Conservation (phyloP, 2,797 vertebrate genomes). For the Poecilia picta region DNA sequence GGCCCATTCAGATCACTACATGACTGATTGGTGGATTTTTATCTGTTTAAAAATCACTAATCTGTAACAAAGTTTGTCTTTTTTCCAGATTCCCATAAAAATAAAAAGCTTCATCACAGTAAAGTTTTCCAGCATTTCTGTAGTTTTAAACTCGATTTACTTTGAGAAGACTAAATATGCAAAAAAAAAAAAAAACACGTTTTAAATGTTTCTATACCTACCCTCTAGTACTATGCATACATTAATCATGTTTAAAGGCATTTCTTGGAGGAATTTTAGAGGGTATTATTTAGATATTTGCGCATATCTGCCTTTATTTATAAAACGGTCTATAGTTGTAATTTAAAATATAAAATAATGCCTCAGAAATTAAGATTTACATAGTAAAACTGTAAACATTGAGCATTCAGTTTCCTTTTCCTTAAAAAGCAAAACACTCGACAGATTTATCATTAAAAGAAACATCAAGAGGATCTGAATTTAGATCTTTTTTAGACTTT, state of each 20-base stretch:
- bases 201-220: conserved; percentile 10
- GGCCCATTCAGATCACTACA: background rate
- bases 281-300: background rate
- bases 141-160: background rate
- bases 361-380: background rate
- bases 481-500: background rate
- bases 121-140: background rate
- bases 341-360: background rate
- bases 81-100: background rate
- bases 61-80: background rate
- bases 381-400: background rate
- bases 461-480: background rate
- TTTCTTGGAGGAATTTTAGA: no score
- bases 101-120: background rate
- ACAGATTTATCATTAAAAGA: background rate
- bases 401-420: background rate
- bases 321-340: background rate
- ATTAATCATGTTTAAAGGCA: background rate
- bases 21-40: background rate
- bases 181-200: conserved; percentile 9
- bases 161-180: background rate
- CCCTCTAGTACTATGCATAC: background rate
- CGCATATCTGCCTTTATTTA: background rate
- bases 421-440: background rate
- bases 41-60: background rate